phyloP scores from a whole-genome alignment of 2,113 vertebrate genomes.

The Steatornis caripensis region DNA sequence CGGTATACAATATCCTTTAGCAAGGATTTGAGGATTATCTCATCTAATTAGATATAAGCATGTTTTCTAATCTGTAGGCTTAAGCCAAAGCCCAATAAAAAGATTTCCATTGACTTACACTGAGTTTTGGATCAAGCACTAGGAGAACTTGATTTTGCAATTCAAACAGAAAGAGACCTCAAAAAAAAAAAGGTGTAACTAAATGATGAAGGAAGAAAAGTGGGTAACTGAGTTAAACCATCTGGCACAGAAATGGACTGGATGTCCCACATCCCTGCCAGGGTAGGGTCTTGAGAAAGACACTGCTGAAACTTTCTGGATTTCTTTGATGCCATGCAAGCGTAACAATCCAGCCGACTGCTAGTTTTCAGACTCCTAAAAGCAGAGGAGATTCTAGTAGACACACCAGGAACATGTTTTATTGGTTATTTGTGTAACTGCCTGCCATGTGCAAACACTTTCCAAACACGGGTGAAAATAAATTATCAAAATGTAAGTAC shows the following conservation, averaged over 20 bases:
- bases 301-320: neutral
- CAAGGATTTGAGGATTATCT: slow-evolving; percentile 60
- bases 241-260: neutral
- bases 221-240: neutral
- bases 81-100: slow-evolving; percentile 44
- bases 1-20: neutral
- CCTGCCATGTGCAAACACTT: neutral
- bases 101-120: slow-evolving; percentile 24
- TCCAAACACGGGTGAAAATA: neutral
- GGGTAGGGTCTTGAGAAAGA: neutral
- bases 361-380: neutral
- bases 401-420: neutral
- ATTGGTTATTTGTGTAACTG: neutral
- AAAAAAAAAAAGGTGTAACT: neutral
- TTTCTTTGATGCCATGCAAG: neutral
- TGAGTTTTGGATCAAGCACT: neutral
- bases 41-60: slow-evolving; percentile 56
- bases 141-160: neutral
- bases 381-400: neutral
- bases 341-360: neutral
- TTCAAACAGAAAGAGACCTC: neutral
- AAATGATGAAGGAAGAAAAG: neutral
- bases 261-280: neutral
- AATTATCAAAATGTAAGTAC: neutral
- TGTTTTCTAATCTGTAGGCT: slow-evolving; percentile 31